Evolutionary conservation across 2,797 vertebrate species (phyloP).

Genomic region (Phalloptychus januarius): DNA sequence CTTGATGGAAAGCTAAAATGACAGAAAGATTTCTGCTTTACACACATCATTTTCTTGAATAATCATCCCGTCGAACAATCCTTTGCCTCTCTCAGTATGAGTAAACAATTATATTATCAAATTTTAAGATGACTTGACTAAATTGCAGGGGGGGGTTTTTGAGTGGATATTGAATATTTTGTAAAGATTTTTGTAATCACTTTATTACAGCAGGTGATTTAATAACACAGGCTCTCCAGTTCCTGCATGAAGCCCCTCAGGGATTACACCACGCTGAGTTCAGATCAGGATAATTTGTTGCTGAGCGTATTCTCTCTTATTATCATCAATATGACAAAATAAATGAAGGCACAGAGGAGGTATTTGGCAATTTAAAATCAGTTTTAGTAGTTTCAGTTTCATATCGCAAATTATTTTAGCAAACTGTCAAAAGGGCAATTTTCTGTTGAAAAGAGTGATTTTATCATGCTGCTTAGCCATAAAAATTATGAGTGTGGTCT

Average conservation of each 20-base stretch:
- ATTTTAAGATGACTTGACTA: background rate
- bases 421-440: constrained; percentile 6
- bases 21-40: background rate
- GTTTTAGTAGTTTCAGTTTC: background rate
- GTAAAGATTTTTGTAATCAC: background rate
- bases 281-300: background rate
- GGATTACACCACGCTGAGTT: background rate
- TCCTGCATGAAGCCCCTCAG: background rate
- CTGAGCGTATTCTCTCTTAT: background rate
- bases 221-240: background rate
- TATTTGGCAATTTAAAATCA: background rate
- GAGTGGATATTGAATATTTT: background rate
- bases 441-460: background rate
- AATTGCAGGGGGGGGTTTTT: rapidly evolving
- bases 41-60: background rate
- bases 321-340: background rate
- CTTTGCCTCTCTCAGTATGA: background rate
- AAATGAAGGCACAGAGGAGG: background rate
- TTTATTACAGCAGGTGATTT: background rate
- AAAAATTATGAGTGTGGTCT: background rate
- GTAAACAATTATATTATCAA: background rate
- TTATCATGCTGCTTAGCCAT: background rate
- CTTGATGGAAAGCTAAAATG: background rate
- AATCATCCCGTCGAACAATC: background rate
- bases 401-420: background rate